phyloP scores from a whole-genome alignment of 2,797 vertebrate species.

The Ataeniobius toweri region DNA sequence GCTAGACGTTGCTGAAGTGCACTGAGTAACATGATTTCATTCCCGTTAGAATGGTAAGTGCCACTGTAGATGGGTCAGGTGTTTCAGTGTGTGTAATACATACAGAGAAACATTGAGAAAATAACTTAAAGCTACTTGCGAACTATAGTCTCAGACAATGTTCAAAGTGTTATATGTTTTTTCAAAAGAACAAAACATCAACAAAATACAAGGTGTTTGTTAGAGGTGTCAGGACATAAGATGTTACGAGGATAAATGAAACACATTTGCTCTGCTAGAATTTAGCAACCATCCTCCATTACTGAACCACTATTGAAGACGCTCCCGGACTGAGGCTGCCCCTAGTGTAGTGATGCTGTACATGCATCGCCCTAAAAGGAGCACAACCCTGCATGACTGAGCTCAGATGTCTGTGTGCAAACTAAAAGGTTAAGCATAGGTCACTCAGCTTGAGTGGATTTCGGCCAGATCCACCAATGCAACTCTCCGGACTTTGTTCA shows the following conservation, averaged over 20 bases:
- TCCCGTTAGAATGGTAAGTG: neutral
- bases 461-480: neutral
- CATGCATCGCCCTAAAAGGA: neutral
- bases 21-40: neutral
- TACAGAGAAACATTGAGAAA: too few species aligned
- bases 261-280: too few species aligned
- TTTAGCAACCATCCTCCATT: too few species aligned
- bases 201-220: neutral
- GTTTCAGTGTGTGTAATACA: too few species aligned
- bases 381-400: neutral
- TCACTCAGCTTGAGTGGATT: neutral
- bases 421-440: neutral
- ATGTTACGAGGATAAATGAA: neutral
- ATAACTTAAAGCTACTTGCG: too few species aligned
- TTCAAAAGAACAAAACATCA: neutral
- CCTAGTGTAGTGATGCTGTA: neutral
- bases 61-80: neutral
- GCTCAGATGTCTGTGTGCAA: neutral
- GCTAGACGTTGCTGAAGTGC: neutral
- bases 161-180: neutral
- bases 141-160: neutral
- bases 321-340: neutral
- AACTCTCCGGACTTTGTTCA: neutral
- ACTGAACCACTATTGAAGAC: neutral
- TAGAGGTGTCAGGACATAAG: neutral